phyloP scores from a whole-genome alignment of 1,140 invertebrate genomes.

The Hyles vespertilio region DNA sequence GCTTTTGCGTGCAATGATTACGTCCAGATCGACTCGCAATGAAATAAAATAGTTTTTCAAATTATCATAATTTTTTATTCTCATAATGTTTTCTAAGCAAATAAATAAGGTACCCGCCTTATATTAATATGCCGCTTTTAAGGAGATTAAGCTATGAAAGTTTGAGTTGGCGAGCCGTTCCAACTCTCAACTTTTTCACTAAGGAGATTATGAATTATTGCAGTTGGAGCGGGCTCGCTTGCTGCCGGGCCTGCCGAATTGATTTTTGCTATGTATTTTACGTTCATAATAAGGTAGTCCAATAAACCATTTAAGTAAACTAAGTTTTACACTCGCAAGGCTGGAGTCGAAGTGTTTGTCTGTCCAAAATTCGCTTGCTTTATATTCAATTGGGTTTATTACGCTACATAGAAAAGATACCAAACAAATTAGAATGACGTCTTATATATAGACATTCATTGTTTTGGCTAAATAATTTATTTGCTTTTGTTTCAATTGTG shows the following conservation, averaged over 20 bases:
- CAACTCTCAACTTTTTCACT: conserved; percentile 11
- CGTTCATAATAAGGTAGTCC: no score
- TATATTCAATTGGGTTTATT: not conserved
- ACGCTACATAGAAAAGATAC: no score
- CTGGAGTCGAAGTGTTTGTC: not conserved
- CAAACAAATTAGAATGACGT: not conserved
- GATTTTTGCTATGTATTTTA: conserved; percentile 4
- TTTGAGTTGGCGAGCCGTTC: conserved; percentile 19
- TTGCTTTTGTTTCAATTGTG: conserved; percentile 14
- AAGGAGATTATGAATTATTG: conserved; percentile 24
- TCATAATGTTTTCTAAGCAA: conserved; percentile 12
- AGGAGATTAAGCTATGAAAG: conserved; percentile 28
- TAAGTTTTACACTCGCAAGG: no score
- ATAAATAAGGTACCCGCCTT: conserved; percentile 18
- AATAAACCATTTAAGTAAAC: no score
- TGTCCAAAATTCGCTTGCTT: not conserved
- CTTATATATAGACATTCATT: no score
- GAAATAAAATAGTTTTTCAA: no score
- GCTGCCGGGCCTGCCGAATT: conserved; percentile 9
- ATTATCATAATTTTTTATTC: no score
- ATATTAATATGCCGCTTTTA: conserved; percentile 29
- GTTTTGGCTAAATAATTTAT: not conserved
- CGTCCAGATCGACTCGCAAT: no score
- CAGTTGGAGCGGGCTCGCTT: conserved; percentile 11
- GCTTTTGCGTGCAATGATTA: no score